A percentile compares a stretch with the other conserved stretches of the same genome.
These are phyloP conservation scores for Trichosurus vulpecula DNA, from an alignment of 2,797 vertebrate genomes.

Conservation along the genomic window DNA sequence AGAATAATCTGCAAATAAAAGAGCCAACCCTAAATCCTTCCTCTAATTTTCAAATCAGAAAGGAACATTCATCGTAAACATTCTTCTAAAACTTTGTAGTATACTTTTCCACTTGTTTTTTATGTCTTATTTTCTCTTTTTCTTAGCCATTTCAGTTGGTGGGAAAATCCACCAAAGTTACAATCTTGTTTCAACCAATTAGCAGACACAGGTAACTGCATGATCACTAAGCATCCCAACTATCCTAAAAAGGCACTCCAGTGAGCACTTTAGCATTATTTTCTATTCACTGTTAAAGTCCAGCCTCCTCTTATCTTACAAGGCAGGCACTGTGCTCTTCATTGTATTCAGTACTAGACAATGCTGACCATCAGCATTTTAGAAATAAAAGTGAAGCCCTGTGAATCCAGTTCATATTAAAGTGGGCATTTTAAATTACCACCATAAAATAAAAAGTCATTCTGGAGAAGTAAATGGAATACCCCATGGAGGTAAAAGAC, in stretches of 20 bases:
- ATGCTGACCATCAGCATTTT: not conserved
- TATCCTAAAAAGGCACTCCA: not conserved
- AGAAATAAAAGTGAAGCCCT: slow-evolving; percentile 7
- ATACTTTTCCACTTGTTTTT: not conserved
- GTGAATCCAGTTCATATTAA: slow-evolving; percentile 11
- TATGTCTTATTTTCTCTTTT: not conserved
- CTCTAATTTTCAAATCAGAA: slow-evolving; percentile 35
- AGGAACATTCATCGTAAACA: not conserved
- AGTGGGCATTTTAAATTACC: slow-evolving; percentile 31
- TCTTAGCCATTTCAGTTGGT: slow-evolving; percentile 3
- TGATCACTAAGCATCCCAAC: not conserved
- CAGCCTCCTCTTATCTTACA: not conserved
- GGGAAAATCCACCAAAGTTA: not conserved
- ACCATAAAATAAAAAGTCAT: slow-evolving; percentile 23
- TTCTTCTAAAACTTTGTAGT: not conserved
- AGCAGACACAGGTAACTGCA: not conserved
- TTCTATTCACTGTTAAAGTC: not conserved
- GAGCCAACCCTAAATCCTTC: not conserved
- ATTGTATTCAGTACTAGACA: no score
- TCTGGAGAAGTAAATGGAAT: slow-evolving; percentile 11
- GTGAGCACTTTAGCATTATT: not conserved
- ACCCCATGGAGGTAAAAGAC: not conserved
- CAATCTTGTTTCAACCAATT: not conserved
- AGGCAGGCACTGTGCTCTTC: not conserved
- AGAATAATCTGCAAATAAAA: slow-evolving; percentile 21